These are phyloP conservation scores for Brachionus paranguensis DNA, from an alignment of 1,140 invertebrate species.

Conservation along the genomic window DNA sequence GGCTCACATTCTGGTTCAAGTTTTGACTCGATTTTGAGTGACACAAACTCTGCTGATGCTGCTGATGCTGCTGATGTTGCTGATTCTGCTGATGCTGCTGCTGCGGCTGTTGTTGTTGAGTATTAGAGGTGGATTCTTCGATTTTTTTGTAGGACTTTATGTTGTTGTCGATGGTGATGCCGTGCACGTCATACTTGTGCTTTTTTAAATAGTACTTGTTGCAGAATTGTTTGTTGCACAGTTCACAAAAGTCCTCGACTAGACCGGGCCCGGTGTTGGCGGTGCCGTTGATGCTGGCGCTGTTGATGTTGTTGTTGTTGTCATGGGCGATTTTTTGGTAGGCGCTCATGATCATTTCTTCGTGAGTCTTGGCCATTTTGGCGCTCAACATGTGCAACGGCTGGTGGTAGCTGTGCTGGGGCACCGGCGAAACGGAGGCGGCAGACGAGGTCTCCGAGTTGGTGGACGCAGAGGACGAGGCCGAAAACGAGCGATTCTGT, in stretches of 20 bases:
- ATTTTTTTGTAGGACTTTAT: conserved; percentile 37
- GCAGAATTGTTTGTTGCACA: conserved; percentile 41
- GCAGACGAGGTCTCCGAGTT: conserved; percentile 11
- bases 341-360: not conserved
- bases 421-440: conserved; percentile 21
- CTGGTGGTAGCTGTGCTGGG: not conserved
- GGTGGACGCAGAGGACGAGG: not conserved
- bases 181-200: conserved; percentile 40
- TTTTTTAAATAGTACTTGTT: conserved; percentile 41
- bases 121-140: not conserved
- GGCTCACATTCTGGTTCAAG: no score
- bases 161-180: conserved; percentile 31
- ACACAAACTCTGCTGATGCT: not conserved
- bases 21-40: not conserved
- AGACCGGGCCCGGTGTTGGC: not conserved
- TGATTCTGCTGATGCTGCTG: not conserved
- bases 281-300: no score
- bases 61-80: not conserved
- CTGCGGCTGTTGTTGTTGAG: not conserved
- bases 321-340: not conserved
- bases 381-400: not conserved
- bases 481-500: not conserved
- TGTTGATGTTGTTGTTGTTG: not conserved
- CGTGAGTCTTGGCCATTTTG: not conserved
- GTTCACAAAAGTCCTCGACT: conserved; percentile 39